phyloP scores from a whole-genome alignment of 2,797 vertebrate genomes.

The Malurus splendens region DNA sequence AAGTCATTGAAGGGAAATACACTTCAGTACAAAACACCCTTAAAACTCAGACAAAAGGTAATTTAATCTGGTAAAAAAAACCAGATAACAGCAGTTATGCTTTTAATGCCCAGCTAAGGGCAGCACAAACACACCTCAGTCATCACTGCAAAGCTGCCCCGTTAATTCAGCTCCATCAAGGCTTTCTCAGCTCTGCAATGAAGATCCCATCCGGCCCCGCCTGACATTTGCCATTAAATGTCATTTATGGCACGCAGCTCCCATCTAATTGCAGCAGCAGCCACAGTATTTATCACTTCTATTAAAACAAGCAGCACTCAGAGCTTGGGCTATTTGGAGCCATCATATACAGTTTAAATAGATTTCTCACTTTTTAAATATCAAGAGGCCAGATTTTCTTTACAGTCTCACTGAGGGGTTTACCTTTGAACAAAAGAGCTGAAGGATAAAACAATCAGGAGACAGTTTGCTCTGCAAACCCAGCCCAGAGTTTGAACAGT shows the following conservation, averaged over 20 bases:
- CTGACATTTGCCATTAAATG: slow-evolving; percentile 83
- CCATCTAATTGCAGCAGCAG: slow-evolving; percentile 79
- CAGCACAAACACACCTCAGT: slow-evolving; percentile 59
- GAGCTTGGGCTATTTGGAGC: slow-evolving; percentile 31
- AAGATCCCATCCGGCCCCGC: slow-evolving; percentile 46
- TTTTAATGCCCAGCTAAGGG: slow-evolving; percentile 11
- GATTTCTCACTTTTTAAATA: slow-evolving; percentile 73
- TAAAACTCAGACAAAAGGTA: background rate
- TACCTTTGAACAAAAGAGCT: slow-evolving; percentile 67
- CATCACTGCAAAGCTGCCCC: slow-evolving; percentile 54
- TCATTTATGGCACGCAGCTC: slow-evolving; percentile 78
- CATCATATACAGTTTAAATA: slow-evolving; percentile 62
- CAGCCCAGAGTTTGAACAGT: slow-evolving; percentile 1
- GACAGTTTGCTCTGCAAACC: slow-evolving; percentile 45
- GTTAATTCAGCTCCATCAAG: slow-evolving; percentile 68
- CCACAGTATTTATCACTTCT: slow-evolving; percentile 56
- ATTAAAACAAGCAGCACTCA: slow-evolving; percentile 62
- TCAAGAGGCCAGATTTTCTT: slow-evolving; percentile 58
- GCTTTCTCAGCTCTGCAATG: slow-evolving; percentile 20
- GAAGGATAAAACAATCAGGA: slow-evolving; percentile 56
- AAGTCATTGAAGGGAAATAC: background rate
- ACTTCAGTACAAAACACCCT: background rate
- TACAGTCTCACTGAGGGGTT: slow-evolving; percentile 51
- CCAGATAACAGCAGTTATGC: background rate
- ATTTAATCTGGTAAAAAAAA: background rate